Evolutionary conservation across 2,113 vertebrate genomes (phyloP).

Genomic region (Phylloscopus trochiloides): DNA sequence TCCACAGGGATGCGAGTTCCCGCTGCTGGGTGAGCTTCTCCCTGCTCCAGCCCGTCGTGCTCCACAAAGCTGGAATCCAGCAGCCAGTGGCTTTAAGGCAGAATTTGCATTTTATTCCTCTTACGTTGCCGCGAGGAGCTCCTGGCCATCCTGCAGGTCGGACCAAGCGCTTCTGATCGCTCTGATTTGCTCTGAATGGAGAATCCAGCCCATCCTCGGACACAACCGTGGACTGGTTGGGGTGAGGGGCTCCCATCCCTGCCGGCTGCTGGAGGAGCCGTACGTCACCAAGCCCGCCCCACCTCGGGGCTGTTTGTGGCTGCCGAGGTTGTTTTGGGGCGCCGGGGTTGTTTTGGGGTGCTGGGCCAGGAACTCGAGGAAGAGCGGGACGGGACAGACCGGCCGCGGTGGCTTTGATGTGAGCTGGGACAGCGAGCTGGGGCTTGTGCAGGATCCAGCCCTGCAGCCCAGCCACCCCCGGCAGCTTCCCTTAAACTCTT

Average conservation of each 20-base stretch:
- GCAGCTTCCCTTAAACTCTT: background rate
- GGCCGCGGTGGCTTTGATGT: background rate
- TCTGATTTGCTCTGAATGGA: background rate
- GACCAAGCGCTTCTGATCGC: accelerated
- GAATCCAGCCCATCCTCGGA: background rate
- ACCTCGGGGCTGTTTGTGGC: background rate
- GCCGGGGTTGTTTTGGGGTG: background rate
- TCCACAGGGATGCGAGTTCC: accelerated
- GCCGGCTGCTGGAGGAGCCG: background rate
- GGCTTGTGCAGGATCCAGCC: conserved; percentile 9
- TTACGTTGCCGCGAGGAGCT: accelerated
- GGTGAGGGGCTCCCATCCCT: background rate
- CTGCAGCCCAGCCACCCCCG: background rate
- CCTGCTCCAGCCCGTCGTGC: background rate
- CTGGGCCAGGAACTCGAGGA: background rate
- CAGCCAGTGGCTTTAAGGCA: background rate
- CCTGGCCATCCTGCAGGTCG: accelerated
- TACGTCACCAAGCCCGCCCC: accelerated
- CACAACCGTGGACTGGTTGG: accelerated
- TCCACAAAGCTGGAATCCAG: background rate
- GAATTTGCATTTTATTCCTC: background rate
- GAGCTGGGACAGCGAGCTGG: background rate
- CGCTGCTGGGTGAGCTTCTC: accelerated
- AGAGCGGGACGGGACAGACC: background rate
- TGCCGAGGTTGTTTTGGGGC: background rate